Evolutionary conservation across 92 coral and sea anemone genomes (phyloP), one percentile per base, ranked within the genome.

Genomic region (Paragorgia papillata): DNA sequence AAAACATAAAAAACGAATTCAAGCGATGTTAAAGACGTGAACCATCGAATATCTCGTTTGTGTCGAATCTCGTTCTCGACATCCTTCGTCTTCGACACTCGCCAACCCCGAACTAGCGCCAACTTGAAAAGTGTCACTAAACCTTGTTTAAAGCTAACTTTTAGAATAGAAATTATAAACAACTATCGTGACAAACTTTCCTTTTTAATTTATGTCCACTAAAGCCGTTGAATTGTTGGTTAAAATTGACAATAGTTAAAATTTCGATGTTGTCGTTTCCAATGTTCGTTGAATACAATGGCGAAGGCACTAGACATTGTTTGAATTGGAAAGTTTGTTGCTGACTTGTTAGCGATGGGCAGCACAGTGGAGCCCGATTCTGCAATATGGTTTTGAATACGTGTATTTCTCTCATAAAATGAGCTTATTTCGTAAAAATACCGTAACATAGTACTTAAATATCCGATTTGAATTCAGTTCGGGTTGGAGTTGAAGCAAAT

Each of bases 291-390:
- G 75, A 27, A 9, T 20, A 21, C 40, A 48, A 68, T 57, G 54
- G 54, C 75, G 54, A 67, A 68, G 58, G 41, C 21, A 46, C 20
- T 24, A 17, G 54, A 48, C 33, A 37, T 68, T 48, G 19, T 54
- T 68, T 48, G 24, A 44, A 68, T 44, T 29, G 10, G 2, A 44
- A 44, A 46, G 33, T 68, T 68, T 68, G 75, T 68, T 39, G 58
- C 60, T 59, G 15, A 49, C 30, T 68, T 68, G 40, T 29, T 26
- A 33, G 19, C 17, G 33, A 68, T 46, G 40, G 29, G 26, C 19
- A 12, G 13, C 59, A 35, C 20, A 0, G 30, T 26, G n/a, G 25
- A 13, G 75, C 40, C 17, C 60, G 7, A 14, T 68, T 68, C 20
- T 20, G 37, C 59, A 21, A 0, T 44, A 44, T 30, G 21, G 35